phyloP scores from a whole-genome alignment of 2,888 invertebrate genomes.

The Plagodis pulveraria region DNA sequence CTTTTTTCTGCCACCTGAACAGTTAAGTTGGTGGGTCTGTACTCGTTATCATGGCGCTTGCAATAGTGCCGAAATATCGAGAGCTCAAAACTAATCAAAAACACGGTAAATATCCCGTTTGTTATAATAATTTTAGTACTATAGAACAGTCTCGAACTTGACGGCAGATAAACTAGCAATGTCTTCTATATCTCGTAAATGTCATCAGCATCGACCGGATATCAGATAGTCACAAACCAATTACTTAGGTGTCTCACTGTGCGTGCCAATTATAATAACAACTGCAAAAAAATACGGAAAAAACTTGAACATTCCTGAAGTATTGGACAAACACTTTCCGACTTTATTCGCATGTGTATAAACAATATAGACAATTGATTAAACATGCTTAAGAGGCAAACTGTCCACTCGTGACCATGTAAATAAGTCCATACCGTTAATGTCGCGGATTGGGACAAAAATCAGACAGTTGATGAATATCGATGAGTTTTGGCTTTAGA shows the following conservation, averaged over 20 bases:
- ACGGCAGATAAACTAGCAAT: too few species aligned
- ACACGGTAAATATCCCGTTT: too few species aligned
- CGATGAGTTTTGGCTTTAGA: constrained; percentile 10
- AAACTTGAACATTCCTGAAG: constrained; percentile 33
- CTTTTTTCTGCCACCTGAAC: too few species aligned
- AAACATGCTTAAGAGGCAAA: constrained; percentile 23
- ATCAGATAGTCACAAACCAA: constrained; percentile 11
- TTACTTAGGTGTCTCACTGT: constrained; percentile 4
- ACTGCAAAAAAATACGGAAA: constrained; percentile 11
- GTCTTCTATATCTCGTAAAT: constrained; percentile 19
- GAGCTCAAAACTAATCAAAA: too few species aligned
- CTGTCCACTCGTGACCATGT: constrained; percentile 36
- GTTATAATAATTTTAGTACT: too few species aligned
- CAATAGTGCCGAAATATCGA: too few species aligned
- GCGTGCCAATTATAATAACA: constrained; percentile 15
- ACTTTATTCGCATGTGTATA: constrained; percentile 61
- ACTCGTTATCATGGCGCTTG: too few species aligned
- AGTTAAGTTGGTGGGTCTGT: too few species aligned
- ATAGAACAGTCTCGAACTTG: too few species aligned
- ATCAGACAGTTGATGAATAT: constrained; percentile 24
- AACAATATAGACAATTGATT: constrained; percentile 51
- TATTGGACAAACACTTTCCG: constrained; percentile 43
- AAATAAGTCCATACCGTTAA: constrained; percentile 47
- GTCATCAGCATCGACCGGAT: constrained; percentile 10
- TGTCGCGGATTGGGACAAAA: constrained; percentile 26